phyloP scores from a whole-genome alignment of 2,113 vertebrate species.

The Agapornis roseicollis region DNA sequence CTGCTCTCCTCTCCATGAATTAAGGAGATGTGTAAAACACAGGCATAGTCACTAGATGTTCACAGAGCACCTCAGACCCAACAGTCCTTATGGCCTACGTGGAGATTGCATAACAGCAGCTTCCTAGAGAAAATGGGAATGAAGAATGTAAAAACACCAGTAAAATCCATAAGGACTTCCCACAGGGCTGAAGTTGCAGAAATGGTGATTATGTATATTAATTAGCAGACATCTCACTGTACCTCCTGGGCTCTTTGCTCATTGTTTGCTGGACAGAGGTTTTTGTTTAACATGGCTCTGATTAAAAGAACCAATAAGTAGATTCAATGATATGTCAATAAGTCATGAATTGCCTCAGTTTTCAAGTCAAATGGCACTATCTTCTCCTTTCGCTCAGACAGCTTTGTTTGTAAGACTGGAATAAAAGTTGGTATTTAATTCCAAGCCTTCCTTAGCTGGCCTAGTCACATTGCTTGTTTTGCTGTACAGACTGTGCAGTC shows the following conservation, averaged over 20 bases:
- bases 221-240: background rate
- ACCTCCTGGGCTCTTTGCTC: background rate
- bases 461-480: background rate
- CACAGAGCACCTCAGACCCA: background rate
- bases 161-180: background rate
- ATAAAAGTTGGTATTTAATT: background rate
- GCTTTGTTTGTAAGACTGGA: background rate
- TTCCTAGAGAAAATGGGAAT: background rate
- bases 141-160: background rate
- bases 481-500: background rate
- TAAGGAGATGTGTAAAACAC: background rate
- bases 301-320: background rate
- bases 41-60: background rate
- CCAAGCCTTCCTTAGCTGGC: background rate
- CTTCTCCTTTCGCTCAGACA: background rate
- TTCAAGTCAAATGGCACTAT: background rate
- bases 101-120: background rate
- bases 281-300: background rate
- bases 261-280: background rate
- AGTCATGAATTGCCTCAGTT: background rate
- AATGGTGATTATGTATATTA: background rate
- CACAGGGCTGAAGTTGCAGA: background rate
- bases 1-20: background rate
- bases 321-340: background rate
- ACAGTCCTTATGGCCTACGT: fast-evolving